These are phyloP conservation scores for Petrocephalus zakoni DNA, from an alignment of 2,113 vertebrate species.

Conservation along the genomic window DNA sequence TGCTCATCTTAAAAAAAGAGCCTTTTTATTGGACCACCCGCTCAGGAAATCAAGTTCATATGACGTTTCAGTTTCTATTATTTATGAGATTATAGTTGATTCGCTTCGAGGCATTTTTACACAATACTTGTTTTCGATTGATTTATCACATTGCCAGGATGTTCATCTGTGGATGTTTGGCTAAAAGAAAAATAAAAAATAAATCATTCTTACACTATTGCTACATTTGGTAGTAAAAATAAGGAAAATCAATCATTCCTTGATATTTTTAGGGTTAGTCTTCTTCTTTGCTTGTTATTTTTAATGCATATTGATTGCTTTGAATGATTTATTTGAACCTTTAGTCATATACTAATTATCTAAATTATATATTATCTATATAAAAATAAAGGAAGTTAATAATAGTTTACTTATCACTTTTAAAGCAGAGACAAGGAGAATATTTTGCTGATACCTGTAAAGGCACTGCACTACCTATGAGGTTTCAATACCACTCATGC, in stretches of 20 bases:
- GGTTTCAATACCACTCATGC: neutral
- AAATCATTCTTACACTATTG: neutral
- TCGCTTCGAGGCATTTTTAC: constrained; percentile 58
- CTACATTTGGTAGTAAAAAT: neutral
- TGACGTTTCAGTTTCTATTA: constrained; percentile 71
- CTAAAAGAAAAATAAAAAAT: neutral
- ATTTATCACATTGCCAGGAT: constrained; percentile 51
- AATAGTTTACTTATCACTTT: neutral
- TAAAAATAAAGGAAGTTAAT: neutral
- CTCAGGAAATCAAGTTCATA: constrained; percentile 68
- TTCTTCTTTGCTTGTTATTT: neutral
- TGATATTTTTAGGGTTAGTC: neutral
- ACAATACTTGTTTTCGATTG: constrained; percentile 44
- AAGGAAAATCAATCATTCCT: neutral
- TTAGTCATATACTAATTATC: neutral
- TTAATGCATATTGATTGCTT: neutral
- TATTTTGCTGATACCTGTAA: neutral
- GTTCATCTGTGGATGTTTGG: constrained; percentile 38
- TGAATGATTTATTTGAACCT: neutral
- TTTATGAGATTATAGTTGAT: constrained; percentile 62
- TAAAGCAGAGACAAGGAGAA: neutral
- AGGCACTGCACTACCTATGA: neutral
- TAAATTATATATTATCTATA: neutral
- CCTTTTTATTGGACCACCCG: constrained; percentile 65
- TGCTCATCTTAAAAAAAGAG: constrained; percentile 51